Evolutionary conservation across 2,113 vertebrate species (phyloP).

Genomic region (Coracopsis vasa): DNA sequence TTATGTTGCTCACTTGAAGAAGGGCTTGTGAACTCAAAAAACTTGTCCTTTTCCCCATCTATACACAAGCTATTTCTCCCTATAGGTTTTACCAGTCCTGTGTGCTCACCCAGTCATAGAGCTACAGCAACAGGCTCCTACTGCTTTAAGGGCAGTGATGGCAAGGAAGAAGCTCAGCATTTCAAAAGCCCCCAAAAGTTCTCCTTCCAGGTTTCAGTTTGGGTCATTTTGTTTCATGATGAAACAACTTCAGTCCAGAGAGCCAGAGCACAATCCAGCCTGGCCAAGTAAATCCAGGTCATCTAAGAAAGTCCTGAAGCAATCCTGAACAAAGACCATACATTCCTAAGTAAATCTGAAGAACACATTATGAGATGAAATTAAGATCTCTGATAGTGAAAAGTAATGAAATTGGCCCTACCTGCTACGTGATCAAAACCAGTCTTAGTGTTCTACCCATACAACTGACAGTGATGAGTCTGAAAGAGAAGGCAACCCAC

Average conservation of each 20-base stretch:
- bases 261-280: neutral
- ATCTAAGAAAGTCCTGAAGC: neutral
- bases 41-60: neutral
- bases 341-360: neutral
- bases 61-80: neutral
- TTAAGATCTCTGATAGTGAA: neutral
- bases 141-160: neutral
- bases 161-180: neutral
- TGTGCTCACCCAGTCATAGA: neutral
- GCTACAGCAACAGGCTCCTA: neutral
- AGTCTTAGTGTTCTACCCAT: neutral
- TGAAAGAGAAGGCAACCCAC: neutral
- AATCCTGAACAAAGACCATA: neutral
- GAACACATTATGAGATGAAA: neutral
- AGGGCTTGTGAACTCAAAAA: neutral
- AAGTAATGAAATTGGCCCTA: neutral
- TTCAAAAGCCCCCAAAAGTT: neutral
- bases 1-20: neutral
- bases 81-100: neutral
- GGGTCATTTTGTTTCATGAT: neutral
- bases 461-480: neutral
- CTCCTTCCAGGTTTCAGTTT: neutral
- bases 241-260: neutral
- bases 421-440: neutral
- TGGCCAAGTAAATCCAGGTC: neutral